Evolutionary conservation across 2,113 vertebrate genomes (phyloP), one percentile per base, ranked within the genome.

Genomic region (Columba livia): DNA sequence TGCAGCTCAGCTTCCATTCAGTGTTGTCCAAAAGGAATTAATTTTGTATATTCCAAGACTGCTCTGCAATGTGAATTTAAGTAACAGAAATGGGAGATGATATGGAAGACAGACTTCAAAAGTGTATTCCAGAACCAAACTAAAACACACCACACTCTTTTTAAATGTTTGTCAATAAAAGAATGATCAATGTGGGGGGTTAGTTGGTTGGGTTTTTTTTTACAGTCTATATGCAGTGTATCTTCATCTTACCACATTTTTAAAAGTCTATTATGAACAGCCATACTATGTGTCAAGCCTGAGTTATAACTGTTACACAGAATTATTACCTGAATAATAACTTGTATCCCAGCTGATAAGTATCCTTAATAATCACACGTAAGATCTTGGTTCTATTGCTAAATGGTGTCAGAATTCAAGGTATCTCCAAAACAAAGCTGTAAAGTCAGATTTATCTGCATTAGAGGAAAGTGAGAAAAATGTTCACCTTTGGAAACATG

Each of bases 111-210:
- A 40, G 28, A 77, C 10, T 62, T 72, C 0, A 72, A 66, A 84
- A 66, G 11, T 21, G 15, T 40, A 47, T 47, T 84, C 34, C 34
- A 84, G 40, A 61, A 70, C 9, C 13, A 90, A 71, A 34, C 11
- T 26, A 61, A 84, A 75, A 71, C 24, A 42, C 5, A 67, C 11
- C 32, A 57, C 13, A 13, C 7, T 67, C 65, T 40, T 88, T 80
- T 57, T 8, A 60, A 73, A 12, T n/a, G 26, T 67, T 88, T 88
- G 21, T 32, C 69, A 67, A 29, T 24, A 88, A 47, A 79, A 65
- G 28, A 61, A 79, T 25, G 14, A 70, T 42, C 25, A 29, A 32
- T 18, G 18, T 9, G 4, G 18, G 3, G 1, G 5, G 0, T 0
- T 14, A 73, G 44, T 73, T 31, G 15, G 11, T 66, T 57, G 19